Percentiles rank a stretch among this genome's conserved stretches.
phyloP scores from a whole-genome alignment of 2,888 invertebrate species.

The Hecatera dysodea region DNA sequence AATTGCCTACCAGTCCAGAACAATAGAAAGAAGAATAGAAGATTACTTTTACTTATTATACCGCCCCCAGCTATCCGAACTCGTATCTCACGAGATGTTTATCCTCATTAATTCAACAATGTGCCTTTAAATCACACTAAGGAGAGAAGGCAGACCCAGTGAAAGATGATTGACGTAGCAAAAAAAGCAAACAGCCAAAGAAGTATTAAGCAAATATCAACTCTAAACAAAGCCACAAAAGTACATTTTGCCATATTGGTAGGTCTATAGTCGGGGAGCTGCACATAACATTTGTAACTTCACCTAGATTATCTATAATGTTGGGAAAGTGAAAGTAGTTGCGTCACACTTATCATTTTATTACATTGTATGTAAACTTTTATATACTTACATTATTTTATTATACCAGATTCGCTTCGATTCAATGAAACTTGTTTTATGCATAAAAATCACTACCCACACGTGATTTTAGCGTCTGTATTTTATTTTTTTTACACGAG shows the following conservation, averaged over 20 bases:
- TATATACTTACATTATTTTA: slow-evolving; percentile 37
- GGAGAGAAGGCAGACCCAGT: slow-evolving; percentile 34
- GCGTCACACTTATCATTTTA: slow-evolving; percentile 59
- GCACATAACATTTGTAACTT: slow-evolving; percentile 61
- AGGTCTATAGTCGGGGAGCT: slow-evolving; percentile 35
- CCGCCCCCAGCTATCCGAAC: slow-evolving; percentile 6
- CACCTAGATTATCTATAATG: slow-evolving; percentile 69
- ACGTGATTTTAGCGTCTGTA: slow-evolving; percentile 5
- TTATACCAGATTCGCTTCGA: slow-evolving; percentile 28
- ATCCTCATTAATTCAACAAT: slow-evolving; percentile 42
- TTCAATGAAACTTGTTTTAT: slow-evolving; percentile 39
- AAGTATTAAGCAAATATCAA: slow-evolving; percentile 36
- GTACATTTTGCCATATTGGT: slow-evolving; percentile 20
- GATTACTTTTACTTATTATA: slow-evolving; percentile 21
- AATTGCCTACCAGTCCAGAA: not conserved
- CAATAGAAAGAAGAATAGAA: not conserved
- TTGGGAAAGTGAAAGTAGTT: slow-evolving; percentile 72
- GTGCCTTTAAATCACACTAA: slow-evolving; percentile 49
- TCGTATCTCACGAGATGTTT: slow-evolving; percentile 42
- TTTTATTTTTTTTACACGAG: slow-evolving; percentile 7
- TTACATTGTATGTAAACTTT: slow-evolving; percentile 50
- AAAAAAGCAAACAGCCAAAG: slow-evolving; percentile 26
- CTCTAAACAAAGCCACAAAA: slow-evolving; percentile 36
- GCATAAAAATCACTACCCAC: slow-evolving; percentile 1
- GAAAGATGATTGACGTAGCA: slow-evolving; percentile 55